Conservation (phyloP, 2,797 vertebrate genomes). For the Podarcis siculus region DNA sequence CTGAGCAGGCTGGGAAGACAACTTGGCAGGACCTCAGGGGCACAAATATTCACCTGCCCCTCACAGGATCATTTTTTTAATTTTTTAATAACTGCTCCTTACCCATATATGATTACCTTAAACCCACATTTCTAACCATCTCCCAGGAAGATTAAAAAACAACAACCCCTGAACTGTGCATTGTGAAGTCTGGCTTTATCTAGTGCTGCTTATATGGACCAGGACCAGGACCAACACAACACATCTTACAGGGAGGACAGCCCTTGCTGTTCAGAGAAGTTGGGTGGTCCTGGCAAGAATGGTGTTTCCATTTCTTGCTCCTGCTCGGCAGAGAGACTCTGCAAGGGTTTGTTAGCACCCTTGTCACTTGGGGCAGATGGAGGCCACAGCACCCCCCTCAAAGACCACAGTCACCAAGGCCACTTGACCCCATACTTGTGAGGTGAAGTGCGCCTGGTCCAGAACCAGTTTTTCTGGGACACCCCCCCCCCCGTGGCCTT, state of each 20-base stretch:
- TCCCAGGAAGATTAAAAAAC: not conserved
- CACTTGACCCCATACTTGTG: too few species aligned
- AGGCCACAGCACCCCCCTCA: not conserved
- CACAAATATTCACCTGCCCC: too few species aligned
- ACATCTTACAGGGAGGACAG: too few species aligned
- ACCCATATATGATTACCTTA: not conserved
- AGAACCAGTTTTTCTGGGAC: constrained; percentile 32
- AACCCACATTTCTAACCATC: not conserved
- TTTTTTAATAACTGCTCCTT: not conserved
- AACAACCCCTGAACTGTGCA: too few species aligned
- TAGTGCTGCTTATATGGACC: too few species aligned
- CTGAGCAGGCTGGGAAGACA: too few species aligned
- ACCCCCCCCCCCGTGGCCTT: constrained; percentile 65
- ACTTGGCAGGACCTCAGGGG: not conserved
- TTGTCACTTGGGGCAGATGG: too few species aligned
- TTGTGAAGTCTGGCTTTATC: too few species aligned
- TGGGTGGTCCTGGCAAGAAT: not conserved
- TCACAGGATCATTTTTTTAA: not conserved
- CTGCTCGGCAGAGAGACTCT: not conserved
- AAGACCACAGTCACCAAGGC: not conserved
- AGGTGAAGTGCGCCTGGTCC: not conserved
- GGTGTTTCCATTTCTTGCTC: not conserved
- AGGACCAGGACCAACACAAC: too few species aligned
- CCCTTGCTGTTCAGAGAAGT: not conserved
- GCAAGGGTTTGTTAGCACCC: not conserved